Conservation (phyloP, 1,140 invertebrate genomes). For the Sitobion miscanthi region DNA sequence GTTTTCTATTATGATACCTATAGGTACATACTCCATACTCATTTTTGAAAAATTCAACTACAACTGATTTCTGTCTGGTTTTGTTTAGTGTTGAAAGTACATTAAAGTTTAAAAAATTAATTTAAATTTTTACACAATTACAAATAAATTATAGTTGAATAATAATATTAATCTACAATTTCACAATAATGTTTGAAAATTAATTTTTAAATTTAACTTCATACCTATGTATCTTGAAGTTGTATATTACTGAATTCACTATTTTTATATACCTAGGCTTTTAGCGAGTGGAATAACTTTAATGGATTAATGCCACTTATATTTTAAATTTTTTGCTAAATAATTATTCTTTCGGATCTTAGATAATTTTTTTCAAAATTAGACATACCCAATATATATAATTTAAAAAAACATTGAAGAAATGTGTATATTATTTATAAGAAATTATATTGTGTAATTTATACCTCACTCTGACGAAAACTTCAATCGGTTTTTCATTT, state of each 20-base stretch:
- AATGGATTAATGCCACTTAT: not conserved
- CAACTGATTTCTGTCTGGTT: not conserved
- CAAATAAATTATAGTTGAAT: not conserved
- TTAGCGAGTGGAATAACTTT: not conserved
- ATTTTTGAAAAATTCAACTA: too few relatives aligned
- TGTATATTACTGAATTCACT: not conserved
- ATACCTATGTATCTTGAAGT: not conserved
- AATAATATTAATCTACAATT: not conserved
- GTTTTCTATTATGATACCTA: not conserved
- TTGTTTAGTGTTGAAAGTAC: not conserved
- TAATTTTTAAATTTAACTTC: not conserved
- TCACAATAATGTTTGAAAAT: not conserved
- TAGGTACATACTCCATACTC: too few relatives aligned
- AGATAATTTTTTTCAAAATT: too few relatives aligned
- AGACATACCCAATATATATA: not conserved
- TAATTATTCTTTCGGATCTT: too few relatives aligned
- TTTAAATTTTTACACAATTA: not conserved
- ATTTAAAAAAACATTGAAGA: not conserved
- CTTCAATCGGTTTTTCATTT: conserved; percentile 58
- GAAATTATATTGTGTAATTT: not conserved
- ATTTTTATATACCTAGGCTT: not conserved
- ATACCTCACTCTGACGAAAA: conserved; percentile 59
- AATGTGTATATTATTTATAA: not conserved
- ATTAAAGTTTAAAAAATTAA: not conserved
- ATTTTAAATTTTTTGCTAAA: not conserved